Base-by-base conservation (phyloP, 2,888 invertebrate species). In the Rapana venosa region DNA sequence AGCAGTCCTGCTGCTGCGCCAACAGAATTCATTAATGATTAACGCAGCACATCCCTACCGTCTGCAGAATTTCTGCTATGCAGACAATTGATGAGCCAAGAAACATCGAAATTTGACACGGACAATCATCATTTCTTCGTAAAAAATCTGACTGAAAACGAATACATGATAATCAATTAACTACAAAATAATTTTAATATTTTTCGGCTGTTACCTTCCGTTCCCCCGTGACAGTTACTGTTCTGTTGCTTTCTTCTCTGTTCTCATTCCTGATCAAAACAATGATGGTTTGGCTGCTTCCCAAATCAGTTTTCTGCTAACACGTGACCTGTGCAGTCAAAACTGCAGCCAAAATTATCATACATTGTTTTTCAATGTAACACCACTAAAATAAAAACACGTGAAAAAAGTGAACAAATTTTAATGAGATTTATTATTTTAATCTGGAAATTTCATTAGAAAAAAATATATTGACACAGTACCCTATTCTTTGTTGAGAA, bases 241-340 rank as follows among this genome's bases (percentile, higher is more conserved):
- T 58, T 58, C 17, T 86, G 4, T 35, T 36, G 15, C 74, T 47
- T 35, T 26, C 17, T 58, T 88, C 79, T 20, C 17, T 47, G 47
- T 74, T 47, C 81, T 81, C 83, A 88, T 88, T 30, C 35, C 26
- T 8, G 58, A 84, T 70, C 61, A 88, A 88, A 88, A 83, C 84
- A 84, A 84, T 84, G 79, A 88, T 74, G 47, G 26, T 56, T 56
- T 74, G 70, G 74, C 74, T 87, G 87, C 74, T 87, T 70, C 87
- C 74, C 74, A 61, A 87, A 74, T 74, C 87, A 74, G 74, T 47
- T 74, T 47, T 74, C 36, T 87, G 11, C 30, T 15, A 66, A 47
- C 87, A 87, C 87, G 87, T 87, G 87, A 87, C 30, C 17, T 32
- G 15, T 36, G n/a, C 74, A 87, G 74, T 74, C 87, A 36, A 86